A percentile compares a stretch with the other conserved stretches of the same genome.
Evolutionary conservation across 2,888 invertebrate species (phyloP).

Genomic region (Tanaodytes sp.): DNA sequence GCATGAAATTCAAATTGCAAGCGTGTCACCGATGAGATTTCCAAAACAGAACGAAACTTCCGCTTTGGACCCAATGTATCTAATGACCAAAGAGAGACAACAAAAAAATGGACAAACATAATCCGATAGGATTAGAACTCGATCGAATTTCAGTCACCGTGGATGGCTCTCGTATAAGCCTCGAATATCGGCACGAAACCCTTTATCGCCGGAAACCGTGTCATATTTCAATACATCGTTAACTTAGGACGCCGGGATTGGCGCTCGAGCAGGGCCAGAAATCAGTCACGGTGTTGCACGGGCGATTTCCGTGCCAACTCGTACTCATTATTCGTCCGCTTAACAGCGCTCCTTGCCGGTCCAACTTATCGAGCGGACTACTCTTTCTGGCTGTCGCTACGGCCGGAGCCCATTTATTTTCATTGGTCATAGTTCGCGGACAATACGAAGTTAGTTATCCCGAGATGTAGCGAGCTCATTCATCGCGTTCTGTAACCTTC

Average conservation of each 20-base stretch:
- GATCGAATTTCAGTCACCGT: not conserved
- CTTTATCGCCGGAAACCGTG: constrained; percentile 14
- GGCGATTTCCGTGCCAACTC: constrained; percentile 47
- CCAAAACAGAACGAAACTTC: too few relatives aligned
- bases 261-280: constrained; percentile 3
- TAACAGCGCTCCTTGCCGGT: too few relatives aligned
- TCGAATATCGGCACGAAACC: constrained; percentile 12
- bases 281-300: constrained; percentile 26
- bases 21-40: too few relatives aligned
- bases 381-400: constrained; percentile 42
- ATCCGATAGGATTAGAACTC: not conserved
- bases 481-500: constrained; percentile 46
- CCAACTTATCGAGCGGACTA: constrained; percentile 54
- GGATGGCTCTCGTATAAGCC: too few relatives aligned
- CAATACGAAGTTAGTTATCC: constrained; percentile 48
- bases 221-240: constrained; percentile 22
- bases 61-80: too few relatives aligned
- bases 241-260: not conserved
- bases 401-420: constrained; percentile 55
- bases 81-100: too few relatives aligned
- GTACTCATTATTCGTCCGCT: constrained; percentile 56
- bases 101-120: too few relatives aligned
- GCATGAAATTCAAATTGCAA: too few relatives aligned
- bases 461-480: constrained; percentile 24
- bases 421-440: constrained; percentile 56